Percentiles rank a stretch among this genome's conserved stretches.
Evolutionary conservation across 2,797 vertebrate species (phyloP).

Genomic region (Onychomys arenicola): DNA sequence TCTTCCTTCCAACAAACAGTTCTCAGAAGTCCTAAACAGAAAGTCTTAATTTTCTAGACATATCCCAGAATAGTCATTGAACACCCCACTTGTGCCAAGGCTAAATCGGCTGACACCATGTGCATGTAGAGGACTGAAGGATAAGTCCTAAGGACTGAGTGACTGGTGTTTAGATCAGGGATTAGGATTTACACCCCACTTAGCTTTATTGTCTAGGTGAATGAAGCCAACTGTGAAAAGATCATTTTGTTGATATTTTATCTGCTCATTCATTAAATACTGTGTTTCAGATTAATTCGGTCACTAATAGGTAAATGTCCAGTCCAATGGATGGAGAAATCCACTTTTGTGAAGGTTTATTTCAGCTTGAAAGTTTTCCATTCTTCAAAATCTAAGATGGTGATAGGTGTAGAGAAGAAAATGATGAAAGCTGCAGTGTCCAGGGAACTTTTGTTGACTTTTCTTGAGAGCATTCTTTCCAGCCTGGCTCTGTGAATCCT

Average conservation of each 20-base stretch:
- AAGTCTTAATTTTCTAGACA: constrained; percentile 40
- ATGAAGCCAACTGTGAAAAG: not conserved
- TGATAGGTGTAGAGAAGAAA: not conserved
- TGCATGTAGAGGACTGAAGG: not conserved
- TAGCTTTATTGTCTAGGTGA: not conserved
- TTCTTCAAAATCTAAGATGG: constrained; percentile 5
- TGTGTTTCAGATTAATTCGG: not conserved
- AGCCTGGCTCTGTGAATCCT: not conserved
- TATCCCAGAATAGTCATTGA: not conserved
- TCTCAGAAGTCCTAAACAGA: constrained; percentile 67
- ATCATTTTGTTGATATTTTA: not conserved
- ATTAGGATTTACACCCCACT: not conserved
- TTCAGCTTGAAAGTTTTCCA: not conserved
- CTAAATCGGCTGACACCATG: not conserved
- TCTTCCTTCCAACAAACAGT: constrained; percentile 9
- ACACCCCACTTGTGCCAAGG: not conserved
- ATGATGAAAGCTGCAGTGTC: not conserved
- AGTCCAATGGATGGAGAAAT: not conserved
- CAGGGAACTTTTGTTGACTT: not conserved
- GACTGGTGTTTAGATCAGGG: not conserved
- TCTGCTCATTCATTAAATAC: not conserved
- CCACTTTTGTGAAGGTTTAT: not conserved
- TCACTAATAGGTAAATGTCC: constrained; percentile 23
- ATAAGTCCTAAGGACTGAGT: not conserved
- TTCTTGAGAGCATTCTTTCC: not conserved